Conservation (phyloP, 2,797 vertebrate genomes). For the Eulemur rubriventer region DNA sequence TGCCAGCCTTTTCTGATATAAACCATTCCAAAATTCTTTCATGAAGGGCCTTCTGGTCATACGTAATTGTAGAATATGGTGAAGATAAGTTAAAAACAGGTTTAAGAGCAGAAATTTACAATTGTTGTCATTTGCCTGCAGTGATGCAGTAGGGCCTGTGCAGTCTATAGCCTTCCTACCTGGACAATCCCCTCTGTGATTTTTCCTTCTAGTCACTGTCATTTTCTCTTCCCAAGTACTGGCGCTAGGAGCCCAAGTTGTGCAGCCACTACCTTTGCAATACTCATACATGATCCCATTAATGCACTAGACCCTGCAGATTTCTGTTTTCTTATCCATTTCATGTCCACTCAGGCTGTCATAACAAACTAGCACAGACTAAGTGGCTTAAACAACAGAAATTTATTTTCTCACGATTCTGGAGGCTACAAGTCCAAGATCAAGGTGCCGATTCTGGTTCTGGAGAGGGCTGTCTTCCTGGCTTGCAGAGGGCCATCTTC, state of each 20-base stretch:
- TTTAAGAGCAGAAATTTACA: conserved; percentile 1
- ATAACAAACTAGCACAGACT: not conserved
- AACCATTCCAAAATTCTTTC: not conserved
- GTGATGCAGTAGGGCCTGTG: not conserved
- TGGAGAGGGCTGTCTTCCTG: not conserved
- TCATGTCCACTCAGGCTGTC: not conserved
- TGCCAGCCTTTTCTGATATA: not conserved
- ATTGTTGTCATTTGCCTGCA: not conserved
- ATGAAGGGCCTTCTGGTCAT: not conserved
- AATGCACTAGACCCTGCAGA: not conserved
- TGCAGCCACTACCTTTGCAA: not conserved
- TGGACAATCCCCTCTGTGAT: not conserved
- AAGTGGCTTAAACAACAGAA: not conserved
- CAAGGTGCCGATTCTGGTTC: not conserved
- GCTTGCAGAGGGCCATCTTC: not conserved
- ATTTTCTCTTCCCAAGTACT: not conserved
- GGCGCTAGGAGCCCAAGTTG: not conserved
- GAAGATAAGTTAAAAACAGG: not conserved
- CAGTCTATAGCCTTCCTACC: not conserved
- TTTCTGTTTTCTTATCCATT: not conserved
- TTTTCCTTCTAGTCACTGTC: not conserved
- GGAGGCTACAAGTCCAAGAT: not conserved
- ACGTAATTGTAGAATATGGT: not conserved
- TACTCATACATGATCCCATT: not conserved
- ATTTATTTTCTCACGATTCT: not conserved